Conservation (phyloP, 1,140 invertebrate species). For the Macrobrachium nipponense region DNA sequence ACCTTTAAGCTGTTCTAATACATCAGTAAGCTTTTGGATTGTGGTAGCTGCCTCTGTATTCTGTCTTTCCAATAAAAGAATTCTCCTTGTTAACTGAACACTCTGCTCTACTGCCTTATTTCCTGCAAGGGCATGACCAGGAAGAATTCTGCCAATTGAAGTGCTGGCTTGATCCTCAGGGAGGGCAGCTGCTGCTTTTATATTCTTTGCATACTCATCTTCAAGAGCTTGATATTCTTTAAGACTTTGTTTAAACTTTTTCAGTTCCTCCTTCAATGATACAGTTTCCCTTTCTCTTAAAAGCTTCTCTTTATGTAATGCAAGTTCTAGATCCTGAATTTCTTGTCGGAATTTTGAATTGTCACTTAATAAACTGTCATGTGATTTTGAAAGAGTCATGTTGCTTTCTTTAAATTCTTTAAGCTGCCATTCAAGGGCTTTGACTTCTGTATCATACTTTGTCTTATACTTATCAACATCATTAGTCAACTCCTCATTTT, state of each 20-base stretch:
- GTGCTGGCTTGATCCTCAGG: conserved; percentile 30
- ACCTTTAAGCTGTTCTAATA: conserved; percentile 52
- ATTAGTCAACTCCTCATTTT: conserved; percentile 29
- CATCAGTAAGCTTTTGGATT: conserved; percentile 52
- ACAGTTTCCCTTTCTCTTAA: conserved; percentile 29
- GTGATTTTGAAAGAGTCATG: conserved; percentile 29
- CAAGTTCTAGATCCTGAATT: conserved; percentile 13
- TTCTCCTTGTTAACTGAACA: conserved; percentile 52
- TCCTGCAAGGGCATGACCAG: conserved; percentile 28
- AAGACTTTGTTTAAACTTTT: conserved; percentile 37
- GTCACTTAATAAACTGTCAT: conserved; percentile 35
- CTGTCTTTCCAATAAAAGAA: conserved; percentile 50
- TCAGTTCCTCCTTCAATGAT: conserved; percentile 29
- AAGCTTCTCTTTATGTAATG: conserved; percentile 28
- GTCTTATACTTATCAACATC: conserved; percentile 50
- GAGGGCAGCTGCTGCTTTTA: conserved; percentile 36
- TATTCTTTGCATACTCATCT: conserved; percentile 54
- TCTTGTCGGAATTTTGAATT: conserved; percentile 40
- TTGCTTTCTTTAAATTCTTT: conserved; percentile 32
- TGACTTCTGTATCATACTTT: conserved; percentile 38
- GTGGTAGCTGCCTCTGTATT: conserved; percentile 55
- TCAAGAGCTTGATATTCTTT: conserved; percentile 42
- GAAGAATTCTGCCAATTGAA: conserved; percentile 37
- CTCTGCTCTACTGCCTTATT: conserved; percentile 44
- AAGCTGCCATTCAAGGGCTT: conserved; percentile 37